Conservation (phyloP, 2,888 invertebrate species). For the Drosophila birchii region DNA sequence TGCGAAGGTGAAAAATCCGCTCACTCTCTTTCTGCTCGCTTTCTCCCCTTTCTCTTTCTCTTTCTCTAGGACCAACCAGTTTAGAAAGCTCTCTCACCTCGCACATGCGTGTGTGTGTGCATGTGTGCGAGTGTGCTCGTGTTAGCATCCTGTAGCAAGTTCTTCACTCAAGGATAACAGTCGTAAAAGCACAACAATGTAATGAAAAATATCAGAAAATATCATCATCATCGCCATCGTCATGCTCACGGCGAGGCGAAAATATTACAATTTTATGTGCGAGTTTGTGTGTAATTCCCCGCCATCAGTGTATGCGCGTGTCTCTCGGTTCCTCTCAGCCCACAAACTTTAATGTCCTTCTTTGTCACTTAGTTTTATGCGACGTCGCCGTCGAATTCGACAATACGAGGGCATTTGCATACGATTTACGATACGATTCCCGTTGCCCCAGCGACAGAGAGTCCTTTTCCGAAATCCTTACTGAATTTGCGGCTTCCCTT, state of each 20-base stretch:
- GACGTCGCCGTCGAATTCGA: constrained; percentile 45
- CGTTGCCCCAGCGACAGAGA: constrained; percentile 11
- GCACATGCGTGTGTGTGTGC: constrained; percentile 61
- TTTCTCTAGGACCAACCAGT: constrained; percentile 63
- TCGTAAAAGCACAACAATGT: constrained; percentile 79
- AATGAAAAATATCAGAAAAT: constrained; percentile 78
- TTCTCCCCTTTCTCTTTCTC: constrained; percentile 27
- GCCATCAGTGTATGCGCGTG: constrained; percentile 16
- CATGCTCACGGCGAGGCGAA: constrained; percentile 38
- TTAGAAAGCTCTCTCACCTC: constrained; percentile 76
- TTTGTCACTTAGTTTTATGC: constrained; percentile 47
- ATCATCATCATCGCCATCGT: constrained; percentile 71
- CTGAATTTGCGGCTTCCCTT: constrained; percentile 14
- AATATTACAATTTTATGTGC: constrained; percentile 70
- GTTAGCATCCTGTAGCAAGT: constrained; percentile 77
- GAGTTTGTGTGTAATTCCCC: constrained; percentile 14
- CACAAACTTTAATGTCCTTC: constrained; percentile 59
- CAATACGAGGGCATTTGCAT: constrained; percentile 52
- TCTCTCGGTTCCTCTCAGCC: constrained; percentile 49
- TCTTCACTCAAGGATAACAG: constrained; percentile 82
- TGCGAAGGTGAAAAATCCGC: constrained; percentile 76
- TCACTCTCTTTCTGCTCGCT: constrained; percentile 51
- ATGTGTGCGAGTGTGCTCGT: constrained; percentile 43
- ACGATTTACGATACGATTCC: constrained; percentile 63
- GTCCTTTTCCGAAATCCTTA: constrained; percentile 21